Base-by-base conservation (phyloP, 2,113 vertebrate species). In the Heterotis niloticus region DNA sequence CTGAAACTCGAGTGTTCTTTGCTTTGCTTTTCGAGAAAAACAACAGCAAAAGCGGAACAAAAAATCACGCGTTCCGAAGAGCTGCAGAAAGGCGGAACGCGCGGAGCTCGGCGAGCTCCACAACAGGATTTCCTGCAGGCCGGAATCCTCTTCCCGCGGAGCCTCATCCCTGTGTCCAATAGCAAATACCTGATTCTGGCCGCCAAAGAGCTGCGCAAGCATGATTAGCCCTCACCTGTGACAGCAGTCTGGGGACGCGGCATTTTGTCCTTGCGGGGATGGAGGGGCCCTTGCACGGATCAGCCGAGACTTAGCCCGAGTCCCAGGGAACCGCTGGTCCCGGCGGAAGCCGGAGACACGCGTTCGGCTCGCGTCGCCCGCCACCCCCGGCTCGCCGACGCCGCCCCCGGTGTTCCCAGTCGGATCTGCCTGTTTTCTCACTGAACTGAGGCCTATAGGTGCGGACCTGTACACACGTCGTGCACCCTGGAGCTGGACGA, bases 161-260 rank as follows among this genome's bases (percentile, higher is more conserved):
- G 84, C 84, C 84, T 90, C 88, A 89, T 90, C 89, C 85, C 92
- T 88, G 91, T 91, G 91, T 92, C 92, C 90, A 91, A 92, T 90
- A 89, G 88, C 79, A 89, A 91, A 84, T 89, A 90, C 88, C 90
- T 88, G 87, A 82, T 88, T 83, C 87, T 91, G 90, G 91, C 91
- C 85, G 79, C 65, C 80, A 75, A 85, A 86, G 86, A 67, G 83
- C 91, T 87, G 86, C 82, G 57, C 81, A 78, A 72, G 90, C 89
- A 82, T 65, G 90, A 92, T 92, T 90, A 88, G 87, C 88, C 90
- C 84, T 89, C 87, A 92, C 89, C 87, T 89, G 84, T 81, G 72
- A 83, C 73, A 75, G 71, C 84, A 88, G 90, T 90, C 90, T 90
- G 90, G 90, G 86, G 90, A 91, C 89, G 88, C 90, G 92, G 91